Evolutionary conservation across 1,140 invertebrate species (phyloP), one percentile per base, ranked within the genome.

Genomic region (Drosophila gunungcola): DNA sequence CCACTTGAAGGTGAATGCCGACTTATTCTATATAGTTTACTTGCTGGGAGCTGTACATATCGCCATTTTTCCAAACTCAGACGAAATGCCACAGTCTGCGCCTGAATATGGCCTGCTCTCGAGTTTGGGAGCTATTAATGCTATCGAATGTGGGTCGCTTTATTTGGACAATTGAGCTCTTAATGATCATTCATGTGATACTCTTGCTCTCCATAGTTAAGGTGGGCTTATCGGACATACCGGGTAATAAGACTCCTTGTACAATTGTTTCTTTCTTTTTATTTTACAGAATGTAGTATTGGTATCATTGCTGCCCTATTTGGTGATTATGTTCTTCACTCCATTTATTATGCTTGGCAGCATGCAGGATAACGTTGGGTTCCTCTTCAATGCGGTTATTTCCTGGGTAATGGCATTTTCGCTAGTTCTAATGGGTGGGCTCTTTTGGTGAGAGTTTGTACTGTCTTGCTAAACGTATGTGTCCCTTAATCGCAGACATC

Each of bases 361-460:
- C 5, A 53, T 68, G 3, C 52, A 16, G 27, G 56, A 49, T 2
- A 12, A 39, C 1, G 42, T 21, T 3, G 5, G 12, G 0, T 10
- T 13, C 9, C 21, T n/a, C 48, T 39, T 11, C 11, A 74, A 68
- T 13, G n/a, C 29, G n/a, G 4, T 77, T 4, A 54, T 51, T 4
- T 80, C 78, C 39, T 62, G 53, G 41, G n/a, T 11, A 0, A 56
- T 56, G n/a, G 49, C 49, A 1, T 0, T 65, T 0, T 2, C 48
- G 1, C 10, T 80, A 1, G 21, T n/a, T 2, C 2, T 74, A 2
- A 60, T 48, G 39, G 78, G 78, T 80, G 52, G 4, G 11, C 5
- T 21, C 16, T 21, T 21, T 21, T 45, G 7, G 1, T 5, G 4
- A 4, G 2, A 11, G 9, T 11, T 10, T 1, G 4, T 27, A 1